Evolutionary conservation across 2,888 invertebrate species (phyloP), one percentile per base, ranked within the genome.

Genomic region (Acanthacorydalis orientalis): DNA sequence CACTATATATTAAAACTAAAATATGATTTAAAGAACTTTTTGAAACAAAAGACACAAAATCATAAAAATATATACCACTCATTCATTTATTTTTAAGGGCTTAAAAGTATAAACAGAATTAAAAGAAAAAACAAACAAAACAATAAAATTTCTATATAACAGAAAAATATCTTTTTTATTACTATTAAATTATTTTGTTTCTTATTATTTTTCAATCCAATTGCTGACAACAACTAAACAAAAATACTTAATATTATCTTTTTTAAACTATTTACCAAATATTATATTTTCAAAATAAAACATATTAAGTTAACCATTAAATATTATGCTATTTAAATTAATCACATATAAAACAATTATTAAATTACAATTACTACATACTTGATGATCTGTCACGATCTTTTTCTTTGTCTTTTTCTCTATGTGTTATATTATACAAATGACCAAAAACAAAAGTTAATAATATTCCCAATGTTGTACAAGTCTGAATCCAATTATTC

Each of bases 361-460:
- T 23, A 23, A 23, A 2, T 23, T 23, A 23, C 6, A 23, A 23
- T 6, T 23, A 4, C 23, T 15, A 41, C 15, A 7, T 32, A 44
- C 15, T 33, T 31, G 14, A 16, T 15, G 35, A 35, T 12, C 37
- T 16, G n/a, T 35, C 14, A 32, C 46, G 14, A 46, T 62, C 62
- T 51, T 65, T 63, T 48, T 65, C 63, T 39, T 65, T 63, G 47
- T 65, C 63, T 39, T 65, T 68, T 50, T 71, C 73, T 52, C 71
- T 69, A 53, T 72, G 72, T 6, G 72, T 69, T 45, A 70, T 65
- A 47, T 69, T 63, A 53, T 70, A 73, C 33, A 73, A 60, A 57
- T 71, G 70, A 57, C 68, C 70, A 52, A 72, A 73, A 10, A 72
- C 72, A 53, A 69, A 72, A 3, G 70, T 65, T 37, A 72, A 64